These are phyloP conservation scores for Buphagus erythrorhynchus DNA, from an alignment of 2,797 vertebrate species.

Conservation along the genomic window DNA sequence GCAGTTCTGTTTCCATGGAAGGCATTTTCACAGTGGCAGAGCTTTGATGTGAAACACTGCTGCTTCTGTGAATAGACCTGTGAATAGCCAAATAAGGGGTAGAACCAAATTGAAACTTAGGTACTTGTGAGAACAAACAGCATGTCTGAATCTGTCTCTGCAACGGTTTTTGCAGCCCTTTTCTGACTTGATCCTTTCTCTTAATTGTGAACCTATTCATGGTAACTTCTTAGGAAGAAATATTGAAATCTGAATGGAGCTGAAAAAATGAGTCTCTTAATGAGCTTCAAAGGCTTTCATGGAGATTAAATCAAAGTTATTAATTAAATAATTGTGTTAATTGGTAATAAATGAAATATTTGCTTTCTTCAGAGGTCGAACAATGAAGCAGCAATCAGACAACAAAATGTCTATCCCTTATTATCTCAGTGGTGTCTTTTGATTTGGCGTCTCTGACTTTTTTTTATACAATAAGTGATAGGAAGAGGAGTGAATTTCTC, in stretches of 20 bases:
- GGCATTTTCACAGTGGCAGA: neutral
- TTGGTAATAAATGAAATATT: neutral
- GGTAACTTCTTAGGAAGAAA: neutral
- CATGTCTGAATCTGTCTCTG: neutral
- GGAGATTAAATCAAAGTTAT: neutral
- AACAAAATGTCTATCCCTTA: neutral
- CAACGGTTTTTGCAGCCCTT: neutral
- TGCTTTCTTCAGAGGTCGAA: neutral
- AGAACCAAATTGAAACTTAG: neutral
- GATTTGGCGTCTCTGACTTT: neutral
- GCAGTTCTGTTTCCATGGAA: neutral
- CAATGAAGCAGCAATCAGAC: neutral
- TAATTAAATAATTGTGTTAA: neutral
- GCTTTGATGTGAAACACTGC: neutral
- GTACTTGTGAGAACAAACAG: neutral
- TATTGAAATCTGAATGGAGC: neutral
- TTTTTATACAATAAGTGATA: neutral
- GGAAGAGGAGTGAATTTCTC: neutral
- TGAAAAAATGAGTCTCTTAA: neutral
- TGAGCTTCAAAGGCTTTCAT: neutral
- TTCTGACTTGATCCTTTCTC: neutral
- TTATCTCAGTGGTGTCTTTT: neutral
- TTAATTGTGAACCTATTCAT: neutral
- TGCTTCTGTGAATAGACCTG: neutral
- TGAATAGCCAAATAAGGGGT: neutral